These are phyloP conservation scores for Sclerodermus sp. DNA, from an alignment of 2,888 invertebrate species.

Conservation along the genomic window DNA sequence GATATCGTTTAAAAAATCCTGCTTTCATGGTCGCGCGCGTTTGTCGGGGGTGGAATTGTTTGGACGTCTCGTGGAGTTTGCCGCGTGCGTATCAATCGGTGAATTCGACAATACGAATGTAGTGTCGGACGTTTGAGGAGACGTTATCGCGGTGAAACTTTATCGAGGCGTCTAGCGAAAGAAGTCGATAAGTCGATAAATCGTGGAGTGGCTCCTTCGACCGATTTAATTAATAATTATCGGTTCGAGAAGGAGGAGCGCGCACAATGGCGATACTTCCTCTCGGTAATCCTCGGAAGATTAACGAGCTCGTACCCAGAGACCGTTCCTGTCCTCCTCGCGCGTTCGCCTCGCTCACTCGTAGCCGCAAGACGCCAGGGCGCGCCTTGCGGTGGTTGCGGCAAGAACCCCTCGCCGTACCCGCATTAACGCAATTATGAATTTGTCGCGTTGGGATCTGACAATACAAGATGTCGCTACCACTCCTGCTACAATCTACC, in stretches of 20 bases:
- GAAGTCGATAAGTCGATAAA: slow-evolving; percentile 28
- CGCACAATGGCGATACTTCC: slow-evolving; percentile 43
- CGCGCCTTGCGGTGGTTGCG: slow-evolving; percentile 49
- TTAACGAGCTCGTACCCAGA: slow-evolving; percentile 44
- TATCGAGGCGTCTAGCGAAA: background rate
- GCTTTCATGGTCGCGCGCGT: background rate
- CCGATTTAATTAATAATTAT: slow-evolving; percentile 50
- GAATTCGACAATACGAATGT: too few species aligned
- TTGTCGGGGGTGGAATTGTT: background rate
- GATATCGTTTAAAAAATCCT: too few species aligned
- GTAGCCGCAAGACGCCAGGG: slow-evolving; percentile 44
- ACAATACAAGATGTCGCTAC: slow-evolving; percentile 57
- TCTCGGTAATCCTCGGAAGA: slow-evolving; percentile 49
- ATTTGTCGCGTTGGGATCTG: slow-evolving; percentile 55
- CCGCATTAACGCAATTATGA: slow-evolving; percentile 57
- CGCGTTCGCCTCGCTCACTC: slow-evolving; percentile 15
- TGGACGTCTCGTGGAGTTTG: too few species aligned
- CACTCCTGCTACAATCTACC: slow-evolving; percentile 27
- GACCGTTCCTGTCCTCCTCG: slow-evolving; percentile 3
- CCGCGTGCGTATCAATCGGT: too few species aligned
- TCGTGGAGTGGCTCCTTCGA: slow-evolving; percentile 26
- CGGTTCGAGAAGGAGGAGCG: slow-evolving; percentile 30
- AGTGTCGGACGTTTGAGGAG: too few species aligned
- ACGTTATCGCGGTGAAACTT: too few species aligned
- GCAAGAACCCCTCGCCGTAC: slow-evolving; percentile 42